These are phyloP conservation scores for Saccopteryx bilineata DNA, from an alignment of 2,113 vertebrate species.

Conservation along the genomic window DNA sequence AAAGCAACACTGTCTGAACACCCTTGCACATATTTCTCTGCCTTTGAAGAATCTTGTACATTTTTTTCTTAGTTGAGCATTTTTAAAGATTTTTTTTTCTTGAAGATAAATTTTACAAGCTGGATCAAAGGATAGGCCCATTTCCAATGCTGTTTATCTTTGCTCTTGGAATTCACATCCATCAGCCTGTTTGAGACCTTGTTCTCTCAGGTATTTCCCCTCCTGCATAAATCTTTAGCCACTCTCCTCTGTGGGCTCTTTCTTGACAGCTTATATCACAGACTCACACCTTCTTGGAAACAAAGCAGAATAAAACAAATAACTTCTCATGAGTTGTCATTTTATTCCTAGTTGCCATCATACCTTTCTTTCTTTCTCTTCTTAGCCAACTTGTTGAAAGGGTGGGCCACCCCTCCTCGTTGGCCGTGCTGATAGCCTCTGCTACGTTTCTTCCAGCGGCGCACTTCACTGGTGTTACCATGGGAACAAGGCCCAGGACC, in stretches of 20 bases:
- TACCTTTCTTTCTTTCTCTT: neutral
- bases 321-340: neutral
- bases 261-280: neutral
- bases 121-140: neutral
- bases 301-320: neutral
- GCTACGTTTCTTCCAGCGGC: neutral
- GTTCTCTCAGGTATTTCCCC: neutral
- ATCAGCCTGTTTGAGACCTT: neutral
- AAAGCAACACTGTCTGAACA: neutral
- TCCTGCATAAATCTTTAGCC: neutral
- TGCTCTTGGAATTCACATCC: neutral
- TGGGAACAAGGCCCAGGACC: neutral
- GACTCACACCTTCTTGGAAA: neutral
- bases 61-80: conserved; percentile 18
- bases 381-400: neutral
- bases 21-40: neutral
- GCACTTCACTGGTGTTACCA: neutral
- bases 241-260: neutral
- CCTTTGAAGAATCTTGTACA: conserved; percentile 51
- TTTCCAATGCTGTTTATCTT: conserved; percentile 18
- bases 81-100: conserved; percentile 11
- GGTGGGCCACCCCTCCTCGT: neutral
- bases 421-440: neutral
- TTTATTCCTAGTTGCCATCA: neutral
- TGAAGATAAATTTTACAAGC: conserved; percentile 29